Conservation (phyloP, 2,113 vertebrate species). For the Gila orcuttii region DNA sequence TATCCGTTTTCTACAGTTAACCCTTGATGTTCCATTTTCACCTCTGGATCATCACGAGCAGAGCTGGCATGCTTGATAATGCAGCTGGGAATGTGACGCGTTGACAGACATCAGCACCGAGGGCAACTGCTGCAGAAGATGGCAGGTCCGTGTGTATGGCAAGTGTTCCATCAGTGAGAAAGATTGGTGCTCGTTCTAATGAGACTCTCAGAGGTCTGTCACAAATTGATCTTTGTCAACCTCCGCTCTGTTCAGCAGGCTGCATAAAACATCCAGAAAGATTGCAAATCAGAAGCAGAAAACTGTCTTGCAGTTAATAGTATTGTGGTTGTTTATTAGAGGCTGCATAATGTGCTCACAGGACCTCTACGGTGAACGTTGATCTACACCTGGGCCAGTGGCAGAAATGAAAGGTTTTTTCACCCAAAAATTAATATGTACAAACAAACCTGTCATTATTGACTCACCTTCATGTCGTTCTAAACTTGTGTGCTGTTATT, state of each 20-base stretch:
- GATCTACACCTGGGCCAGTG: background rate
- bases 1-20: background rate
- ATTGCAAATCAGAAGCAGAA: conserved; percentile 15
- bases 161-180: conserved; percentile 61
- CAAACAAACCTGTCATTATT: too few species aligned
- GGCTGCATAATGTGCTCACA: background rate
- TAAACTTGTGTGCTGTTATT: too few species aligned
- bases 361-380: too few species aligned
- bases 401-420: background rate
- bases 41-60: background rate
- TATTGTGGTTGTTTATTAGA: background rate
- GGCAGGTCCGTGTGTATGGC: conserved; percentile 52
- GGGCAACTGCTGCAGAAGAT: conserved; percentile 47
- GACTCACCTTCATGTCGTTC: too few species aligned
- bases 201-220: conserved; percentile 53
- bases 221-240: conserved; percentile 19
- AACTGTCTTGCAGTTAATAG: background rate
- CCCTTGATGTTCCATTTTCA: background rate
- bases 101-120: conserved; percentile 50
- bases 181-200: conserved; percentile 69
- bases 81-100: conserved; percentile 20
- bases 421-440: background rate
- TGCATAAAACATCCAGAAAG: conserved; percentile 21
- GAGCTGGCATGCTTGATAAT: background rate
- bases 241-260: conserved; percentile 8